These are phyloP conservation scores for Halocynthia aurantium DNA, from an alignment of 23 tunicate species.

Conservation along the genomic window DNA sequence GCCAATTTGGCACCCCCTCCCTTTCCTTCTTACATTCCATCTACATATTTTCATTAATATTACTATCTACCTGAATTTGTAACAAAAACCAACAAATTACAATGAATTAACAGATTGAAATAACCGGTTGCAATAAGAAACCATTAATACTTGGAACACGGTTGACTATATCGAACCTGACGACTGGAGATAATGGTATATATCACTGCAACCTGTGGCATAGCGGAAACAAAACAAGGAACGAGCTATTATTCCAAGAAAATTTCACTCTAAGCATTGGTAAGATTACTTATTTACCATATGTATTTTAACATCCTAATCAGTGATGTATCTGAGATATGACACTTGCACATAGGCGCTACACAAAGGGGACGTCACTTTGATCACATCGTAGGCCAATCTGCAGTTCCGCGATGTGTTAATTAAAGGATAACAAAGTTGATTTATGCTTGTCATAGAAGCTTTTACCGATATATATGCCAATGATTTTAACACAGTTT, in stretches of 20 bases:
- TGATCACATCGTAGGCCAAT: no score
- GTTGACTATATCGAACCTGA: background rate
- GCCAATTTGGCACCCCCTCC: no score
- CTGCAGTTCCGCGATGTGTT: no score
- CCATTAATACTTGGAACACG: conserved; percentile 16
- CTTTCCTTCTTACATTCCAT: no score
- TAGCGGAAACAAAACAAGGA: background rate
- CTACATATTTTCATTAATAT: background rate
- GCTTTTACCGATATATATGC: no score
- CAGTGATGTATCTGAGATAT: no score
- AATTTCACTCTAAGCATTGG: conserved; percentile 1
- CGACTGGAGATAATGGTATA: background rate
- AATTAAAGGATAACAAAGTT: no score
- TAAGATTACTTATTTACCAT: background rate
- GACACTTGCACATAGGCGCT: no score
- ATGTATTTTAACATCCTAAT: no score
- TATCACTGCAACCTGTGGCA: conserved; percentile 16
- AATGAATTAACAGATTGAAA: conserved; percentile 5
- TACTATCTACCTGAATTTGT: background rate
- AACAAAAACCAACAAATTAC: background rate
- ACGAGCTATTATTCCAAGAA: background rate
- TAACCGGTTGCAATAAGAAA: conserved; percentile 13
- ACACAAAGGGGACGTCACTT: no score
- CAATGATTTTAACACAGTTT: no score
- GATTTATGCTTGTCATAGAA: no score